Conservation (phyloP, 2,888 invertebrate genomes). For the Omphaloscelis lunosa region DNA sequence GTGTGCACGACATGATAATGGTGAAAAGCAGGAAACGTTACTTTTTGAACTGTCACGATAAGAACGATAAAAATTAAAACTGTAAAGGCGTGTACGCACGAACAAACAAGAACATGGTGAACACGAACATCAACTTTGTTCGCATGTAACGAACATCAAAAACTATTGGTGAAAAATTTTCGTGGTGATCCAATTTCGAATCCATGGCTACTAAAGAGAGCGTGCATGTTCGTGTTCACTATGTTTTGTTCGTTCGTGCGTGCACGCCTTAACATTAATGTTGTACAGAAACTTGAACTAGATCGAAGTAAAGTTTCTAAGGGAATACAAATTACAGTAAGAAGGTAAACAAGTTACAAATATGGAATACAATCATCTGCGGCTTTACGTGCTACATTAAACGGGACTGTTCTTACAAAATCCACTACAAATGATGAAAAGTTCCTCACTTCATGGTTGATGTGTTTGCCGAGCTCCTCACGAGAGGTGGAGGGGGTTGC, state of each 20-base stretch:
- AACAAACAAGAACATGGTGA: too few relatives aligned
- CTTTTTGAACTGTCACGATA: slow-evolving; percentile 32
- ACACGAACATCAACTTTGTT: too few relatives aligned
- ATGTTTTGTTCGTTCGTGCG: too few relatives aligned
- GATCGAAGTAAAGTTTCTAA: slow-evolving; percentile 8
- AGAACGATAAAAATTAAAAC: slow-evolving; percentile 22
- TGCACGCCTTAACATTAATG: background rate
- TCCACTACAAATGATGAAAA: slow-evolving; percentile 67
- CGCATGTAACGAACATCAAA: too few relatives aligned
- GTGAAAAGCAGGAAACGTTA: slow-evolving; percentile 31
- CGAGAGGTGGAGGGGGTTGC: slow-evolving; percentile 90
- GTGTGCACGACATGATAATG: slow-evolving; percentile 13
- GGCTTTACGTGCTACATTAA: background rate
- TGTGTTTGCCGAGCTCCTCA: slow-evolving; percentile 90
- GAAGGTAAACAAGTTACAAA: slow-evolving; percentile 32
- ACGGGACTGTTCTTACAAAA: slow-evolving; percentile 66
- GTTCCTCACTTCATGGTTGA: slow-evolving; percentile 89
- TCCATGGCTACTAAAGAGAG: too few relatives aligned
- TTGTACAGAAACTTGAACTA: slow-evolving; percentile 13
- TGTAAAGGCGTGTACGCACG: too few relatives aligned
- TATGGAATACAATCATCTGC: slow-evolving; percentile 25
- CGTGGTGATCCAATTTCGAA: too few relatives aligned
- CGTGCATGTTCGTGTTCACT: too few relatives aligned
- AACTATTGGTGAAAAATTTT: too few relatives aligned
- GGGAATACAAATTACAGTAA: slow-evolving; percentile 34